Conservation (phyloP, 2,797 vertebrate species). For the Paguma larvata region DNA sequence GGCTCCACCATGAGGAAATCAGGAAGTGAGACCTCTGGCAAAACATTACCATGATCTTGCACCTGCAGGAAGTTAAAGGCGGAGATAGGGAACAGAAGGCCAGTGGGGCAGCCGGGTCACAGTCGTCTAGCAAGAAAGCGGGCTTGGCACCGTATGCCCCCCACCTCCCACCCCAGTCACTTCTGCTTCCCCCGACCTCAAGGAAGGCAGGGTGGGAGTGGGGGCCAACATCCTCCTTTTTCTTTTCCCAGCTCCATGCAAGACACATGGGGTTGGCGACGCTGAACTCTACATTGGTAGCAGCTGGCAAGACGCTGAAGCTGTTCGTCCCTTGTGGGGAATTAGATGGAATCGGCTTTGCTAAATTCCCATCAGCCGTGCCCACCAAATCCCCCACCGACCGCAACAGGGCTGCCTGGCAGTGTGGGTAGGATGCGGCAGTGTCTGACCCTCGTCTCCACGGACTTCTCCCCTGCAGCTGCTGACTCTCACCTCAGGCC, state of each 20-base stretch:
- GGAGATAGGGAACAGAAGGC: too few relatives aligned
- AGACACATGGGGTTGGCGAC: not conserved
- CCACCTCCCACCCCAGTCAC: not conserved
- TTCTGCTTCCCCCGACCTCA: not conserved
- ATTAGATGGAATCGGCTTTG: not conserved
- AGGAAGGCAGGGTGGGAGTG: not conserved
- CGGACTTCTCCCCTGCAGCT: not conserved
- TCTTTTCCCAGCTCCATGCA: not conserved
- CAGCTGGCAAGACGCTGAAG: not conserved
- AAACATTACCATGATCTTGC: too few relatives aligned
- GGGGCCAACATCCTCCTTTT: not conserved
- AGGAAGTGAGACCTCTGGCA: fast-evolving
- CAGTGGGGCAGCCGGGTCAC: not conserved
- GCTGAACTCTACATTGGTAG: not conserved
- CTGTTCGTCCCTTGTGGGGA: not conserved
- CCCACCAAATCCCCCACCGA: not conserved
- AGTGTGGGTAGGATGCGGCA: not conserved
- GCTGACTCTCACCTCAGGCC: not conserved
- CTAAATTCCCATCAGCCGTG: not conserved
- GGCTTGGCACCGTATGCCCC: not conserved
- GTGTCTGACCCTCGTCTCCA: not conserved
- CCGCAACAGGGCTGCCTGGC: not conserved
- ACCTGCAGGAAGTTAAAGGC: not conserved
- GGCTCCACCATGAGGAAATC: conserved; percentile 85
- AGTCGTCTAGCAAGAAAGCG: not conserved